Evolutionary conservation across 2,113 vertebrate genomes (phyloP).

Genomic region (Merops nubicus): DNA sequence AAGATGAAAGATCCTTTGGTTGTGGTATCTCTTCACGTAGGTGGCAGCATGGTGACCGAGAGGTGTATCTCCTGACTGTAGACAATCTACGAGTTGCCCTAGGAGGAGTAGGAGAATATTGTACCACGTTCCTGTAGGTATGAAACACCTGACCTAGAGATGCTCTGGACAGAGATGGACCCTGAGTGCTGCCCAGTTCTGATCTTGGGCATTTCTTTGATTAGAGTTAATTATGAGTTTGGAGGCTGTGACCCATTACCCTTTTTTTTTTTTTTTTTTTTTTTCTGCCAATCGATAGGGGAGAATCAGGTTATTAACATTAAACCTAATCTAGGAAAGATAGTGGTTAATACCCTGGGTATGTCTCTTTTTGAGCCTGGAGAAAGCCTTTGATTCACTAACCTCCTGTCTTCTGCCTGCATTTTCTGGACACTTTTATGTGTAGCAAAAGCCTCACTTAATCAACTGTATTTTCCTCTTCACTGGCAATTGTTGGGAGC

Average conservation of each 20-base stretch:
- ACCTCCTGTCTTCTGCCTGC: not conserved
- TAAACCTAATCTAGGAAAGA: not conserved
- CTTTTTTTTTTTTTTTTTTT: too few relatives aligned
- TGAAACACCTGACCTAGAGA: not conserved
- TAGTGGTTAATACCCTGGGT: not conserved
- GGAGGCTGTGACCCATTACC: not conserved
- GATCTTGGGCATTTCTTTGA: not conserved
- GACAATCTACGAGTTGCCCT: not conserved
- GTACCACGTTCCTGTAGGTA: not conserved
- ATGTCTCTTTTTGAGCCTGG: not conserved
- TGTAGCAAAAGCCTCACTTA: not conserved
- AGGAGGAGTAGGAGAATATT: not conserved
- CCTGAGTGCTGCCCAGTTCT: not conserved
- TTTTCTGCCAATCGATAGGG: not conserved
- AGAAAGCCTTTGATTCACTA: not conserved
- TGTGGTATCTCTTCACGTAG: not conserved
- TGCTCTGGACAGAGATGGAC: not conserved
- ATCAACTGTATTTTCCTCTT: not conserved
- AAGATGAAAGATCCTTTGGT: not conserved
- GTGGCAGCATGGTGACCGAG: not conserved
- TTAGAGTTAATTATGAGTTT: not conserved
- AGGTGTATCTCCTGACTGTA: not conserved
- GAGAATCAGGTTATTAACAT: not conserved
- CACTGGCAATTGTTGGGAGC: not conserved
- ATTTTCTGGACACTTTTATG: not conserved